These are phyloP conservation scores for Bugula neritina DNA, from an alignment of 2,888 invertebrate species.

Conservation along the genomic window DNA sequence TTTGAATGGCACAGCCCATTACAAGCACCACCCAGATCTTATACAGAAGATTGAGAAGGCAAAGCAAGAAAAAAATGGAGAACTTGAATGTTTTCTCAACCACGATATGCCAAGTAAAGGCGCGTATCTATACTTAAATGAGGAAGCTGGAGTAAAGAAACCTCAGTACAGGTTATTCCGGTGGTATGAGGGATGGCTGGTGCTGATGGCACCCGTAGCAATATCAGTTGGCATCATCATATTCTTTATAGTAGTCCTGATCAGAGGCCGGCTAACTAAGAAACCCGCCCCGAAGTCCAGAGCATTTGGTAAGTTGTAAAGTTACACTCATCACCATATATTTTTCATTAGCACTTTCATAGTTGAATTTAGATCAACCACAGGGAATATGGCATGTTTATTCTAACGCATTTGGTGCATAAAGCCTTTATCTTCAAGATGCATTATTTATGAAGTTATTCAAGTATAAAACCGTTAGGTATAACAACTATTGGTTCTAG, in stretches of 20 bases:
- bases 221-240: background rate
- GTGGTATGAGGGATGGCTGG: conserved; percentile 18
- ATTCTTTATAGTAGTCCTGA: background rate
- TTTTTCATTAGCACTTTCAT: too few relatives aligned
- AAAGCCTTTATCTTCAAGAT: too few relatives aligned
- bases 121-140: conserved; percentile 1
- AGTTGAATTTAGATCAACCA: too few relatives aligned
- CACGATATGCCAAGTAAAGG: background rate
- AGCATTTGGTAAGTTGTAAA: conserved; percentile 19
- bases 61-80: background rate
- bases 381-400: too few relatives aligned
- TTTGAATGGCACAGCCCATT: background rate
- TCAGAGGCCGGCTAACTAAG: background rate
- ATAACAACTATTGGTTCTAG: too few relatives aligned
- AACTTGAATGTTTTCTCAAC: conserved; percentile 3
- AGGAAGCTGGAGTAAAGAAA: background rate
- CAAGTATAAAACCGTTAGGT: too few relatives aligned
- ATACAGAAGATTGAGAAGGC: background rate
- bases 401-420: too few relatives aligned
- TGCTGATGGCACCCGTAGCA: background rate
- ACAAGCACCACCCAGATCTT: background rate
- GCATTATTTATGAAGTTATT: too few relatives aligned
- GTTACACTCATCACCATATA: too few relatives aligned
- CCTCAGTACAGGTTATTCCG: background rate
- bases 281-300: background rate